These are phyloP conservation scores for Riptortus pedestris DNA, from an alignment of 1,140 invertebrate genomes.

Conservation along the genomic window DNA sequence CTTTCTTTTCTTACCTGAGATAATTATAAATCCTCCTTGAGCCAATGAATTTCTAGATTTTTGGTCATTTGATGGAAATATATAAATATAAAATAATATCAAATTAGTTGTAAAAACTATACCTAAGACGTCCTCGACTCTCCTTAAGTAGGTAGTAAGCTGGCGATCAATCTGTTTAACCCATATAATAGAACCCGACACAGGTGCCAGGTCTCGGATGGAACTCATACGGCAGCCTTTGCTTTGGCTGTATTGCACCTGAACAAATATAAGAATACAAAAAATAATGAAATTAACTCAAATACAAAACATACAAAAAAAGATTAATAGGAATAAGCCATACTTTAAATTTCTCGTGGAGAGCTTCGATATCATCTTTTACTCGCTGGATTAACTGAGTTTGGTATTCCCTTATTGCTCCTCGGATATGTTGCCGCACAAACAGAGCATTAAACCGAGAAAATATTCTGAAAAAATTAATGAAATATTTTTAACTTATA, in stretches of 20 bases:
- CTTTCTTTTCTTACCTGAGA: too few species aligned
- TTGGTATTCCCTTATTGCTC: constrained; percentile 97
- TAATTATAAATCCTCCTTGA: too few species aligned
- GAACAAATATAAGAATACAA: too few species aligned
- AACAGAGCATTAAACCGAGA: constrained; percentile 97
- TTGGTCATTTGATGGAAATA: too few species aligned
- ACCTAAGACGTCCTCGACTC: constrained; percentile 95
- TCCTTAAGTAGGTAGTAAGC: constrained; percentile 88
- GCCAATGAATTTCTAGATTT: too few species aligned
- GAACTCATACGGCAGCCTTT: constrained; percentile 84
- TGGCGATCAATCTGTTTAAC: constrained; percentile 97
- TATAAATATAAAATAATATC: too few species aligned
- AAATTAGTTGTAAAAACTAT: too few species aligned
- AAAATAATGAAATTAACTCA: background rate
- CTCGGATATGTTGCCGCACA: constrained; percentile 94
- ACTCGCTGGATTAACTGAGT: constrained; percentile 97
- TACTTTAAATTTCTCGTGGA: constrained; percentile 98
- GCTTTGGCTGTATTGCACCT: constrained; percentile 43
- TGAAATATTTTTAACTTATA: constrained; percentile 98
- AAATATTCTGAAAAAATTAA: constrained; percentile 90
- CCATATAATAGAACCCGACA: constrained; percentile 97
- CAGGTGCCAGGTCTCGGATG: constrained; percentile 86
- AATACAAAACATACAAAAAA: background rate
- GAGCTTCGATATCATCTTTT: constrained; percentile 94
- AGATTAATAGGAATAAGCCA: constrained; percentile 13